Percentiles rank a stretch among this genome's conserved stretches.
These are phyloP conservation scores for Leucophora obtusa DNA, from an alignment of 2,888 invertebrate species.

Conservation along the genomic window DNA sequence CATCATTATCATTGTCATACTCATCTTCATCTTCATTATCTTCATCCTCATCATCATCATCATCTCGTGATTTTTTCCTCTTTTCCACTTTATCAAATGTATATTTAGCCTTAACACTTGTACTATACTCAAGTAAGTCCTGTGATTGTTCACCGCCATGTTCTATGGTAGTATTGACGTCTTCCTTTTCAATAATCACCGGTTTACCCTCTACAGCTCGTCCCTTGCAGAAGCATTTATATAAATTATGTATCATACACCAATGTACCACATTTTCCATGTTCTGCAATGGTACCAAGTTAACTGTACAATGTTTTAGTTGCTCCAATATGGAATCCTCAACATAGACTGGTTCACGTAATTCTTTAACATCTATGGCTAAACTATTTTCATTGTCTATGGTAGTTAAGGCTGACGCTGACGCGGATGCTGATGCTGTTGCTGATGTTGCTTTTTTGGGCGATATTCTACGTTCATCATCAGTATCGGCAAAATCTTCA, in stretches of 20 bases:
- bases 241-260: conserved; percentile 84
- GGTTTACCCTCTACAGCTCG: conserved; percentile 72
- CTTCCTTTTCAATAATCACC: conserved; percentile 72
- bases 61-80: conserved; percentile 32
- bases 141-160: conserved; percentile 57
- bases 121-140: conserved; percentile 40
- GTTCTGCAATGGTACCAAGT: conserved; percentile 71
- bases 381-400: conserved; percentile 43
- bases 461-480: conserved; percentile 64
- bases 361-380: conserved; percentile 58
- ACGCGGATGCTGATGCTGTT: too few relatives aligned
- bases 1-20: conserved; percentile 18
- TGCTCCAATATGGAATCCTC: conserved; percentile 69
- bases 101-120: conserved; percentile 69
- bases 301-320: conserved; percentile 74
- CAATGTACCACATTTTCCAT: conserved; percentile 81
- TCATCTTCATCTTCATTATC: conserved; percentile 29
- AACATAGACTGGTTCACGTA: conserved; percentile 68
- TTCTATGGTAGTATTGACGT: conserved; percentile 58
- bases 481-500: conserved; percentile 79
- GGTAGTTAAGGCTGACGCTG: conserved; percentile 55
- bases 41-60: neutral
- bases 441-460: conserved; percentile 50
- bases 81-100: conserved; percentile 74
- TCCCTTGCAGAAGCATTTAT: conserved; percentile 84